Conservation (phyloP, 2,888 invertebrate species). For the Caenorhabditis angaria region DNA sequence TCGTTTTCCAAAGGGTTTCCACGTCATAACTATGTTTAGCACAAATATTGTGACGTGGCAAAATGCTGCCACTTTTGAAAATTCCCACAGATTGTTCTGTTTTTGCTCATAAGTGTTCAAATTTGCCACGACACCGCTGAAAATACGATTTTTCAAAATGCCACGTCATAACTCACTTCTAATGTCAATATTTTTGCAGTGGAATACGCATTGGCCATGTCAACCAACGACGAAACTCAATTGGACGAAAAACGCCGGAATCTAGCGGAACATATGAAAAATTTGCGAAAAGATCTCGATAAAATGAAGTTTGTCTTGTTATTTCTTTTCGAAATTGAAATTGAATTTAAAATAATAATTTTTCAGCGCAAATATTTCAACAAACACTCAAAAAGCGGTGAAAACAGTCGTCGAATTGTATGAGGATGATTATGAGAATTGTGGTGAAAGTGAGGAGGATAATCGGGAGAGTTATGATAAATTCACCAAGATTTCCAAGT, state of each 20-base stretch:
- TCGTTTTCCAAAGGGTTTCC: too few species aligned
- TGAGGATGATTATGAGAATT: conserved; percentile 23
- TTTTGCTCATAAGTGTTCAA: too few species aligned
- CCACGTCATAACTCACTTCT: background rate
- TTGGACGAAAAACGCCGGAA: background rate
- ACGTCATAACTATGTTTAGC: too few species aligned
- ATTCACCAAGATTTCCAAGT: conserved; percentile 21
- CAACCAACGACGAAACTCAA: background rate
- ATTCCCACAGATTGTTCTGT: too few species aligned
- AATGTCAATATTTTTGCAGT: background rate
- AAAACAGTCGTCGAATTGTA: conserved; percentile 24
- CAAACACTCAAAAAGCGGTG: conserved; percentile 24
- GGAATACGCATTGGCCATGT: background rate
- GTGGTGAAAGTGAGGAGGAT: conserved; percentile 16
- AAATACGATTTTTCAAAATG: too few species aligned
- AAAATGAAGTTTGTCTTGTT: background rate
- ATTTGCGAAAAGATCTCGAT: background rate
- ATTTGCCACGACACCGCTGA: too few species aligned
- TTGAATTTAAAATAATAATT: background rate
- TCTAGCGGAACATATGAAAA: background rate
- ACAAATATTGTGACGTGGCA: too few species aligned
- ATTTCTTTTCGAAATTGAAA: background rate
- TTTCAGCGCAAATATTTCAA: conserved; percentile 19
- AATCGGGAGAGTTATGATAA: conserved; percentile 11
- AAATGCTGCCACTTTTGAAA: too few species aligned